A percentile compares a stretch with the other conserved stretches of the same genome.
Conservation (phyloP, 2,113 vertebrate species). For the Entelurus aequoreus region DNA sequence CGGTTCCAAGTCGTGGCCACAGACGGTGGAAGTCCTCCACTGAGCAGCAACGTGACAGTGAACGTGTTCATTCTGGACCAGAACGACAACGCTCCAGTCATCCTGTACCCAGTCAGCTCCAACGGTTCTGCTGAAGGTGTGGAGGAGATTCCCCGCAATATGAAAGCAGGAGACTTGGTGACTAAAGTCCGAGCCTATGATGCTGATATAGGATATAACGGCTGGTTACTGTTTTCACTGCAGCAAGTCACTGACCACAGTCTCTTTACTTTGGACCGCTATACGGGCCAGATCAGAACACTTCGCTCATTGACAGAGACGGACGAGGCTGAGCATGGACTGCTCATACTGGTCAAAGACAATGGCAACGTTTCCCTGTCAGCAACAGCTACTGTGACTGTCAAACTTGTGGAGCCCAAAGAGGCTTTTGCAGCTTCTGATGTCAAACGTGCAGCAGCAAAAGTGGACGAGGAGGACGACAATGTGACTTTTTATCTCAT, state of each 20-base stretch:
- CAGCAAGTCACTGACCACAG: constrained; percentile 55
- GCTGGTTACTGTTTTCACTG: constrained; percentile 61
- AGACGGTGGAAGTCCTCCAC: constrained; percentile 50
- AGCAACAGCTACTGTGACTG: constrained; percentile 58
- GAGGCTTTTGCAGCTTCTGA: constrained; percentile 61
- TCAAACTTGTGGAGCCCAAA: constrained; percentile 59
- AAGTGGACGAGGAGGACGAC: constrained; percentile 31
- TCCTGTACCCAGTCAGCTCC: constrained; percentile 58
- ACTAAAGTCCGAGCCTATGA: constrained; percentile 64
- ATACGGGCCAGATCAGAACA: constrained; percentile 64
- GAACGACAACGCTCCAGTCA: constrained; percentile 64
- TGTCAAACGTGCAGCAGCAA: constrained; percentile 29
- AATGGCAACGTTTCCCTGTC: constrained; percentile 61
- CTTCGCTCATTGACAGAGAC: constrained; percentile 59
- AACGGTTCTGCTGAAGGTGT: constrained; percentile 61
- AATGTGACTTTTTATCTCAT: constrained; percentile 58
- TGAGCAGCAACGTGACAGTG: constrained; percentile 57
- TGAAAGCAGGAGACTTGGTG: constrained; percentile 55
- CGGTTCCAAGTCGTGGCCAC: constrained; percentile 51
- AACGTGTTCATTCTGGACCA: constrained; percentile 62
- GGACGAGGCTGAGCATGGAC: constrained; percentile 55
- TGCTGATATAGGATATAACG: constrained; percentile 64
- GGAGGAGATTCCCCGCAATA: constrained; percentile 56
- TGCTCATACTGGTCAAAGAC: constrained; percentile 63
- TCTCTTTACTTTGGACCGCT: constrained; percentile 57